Base-by-base conservation (phyloP, 2,797 vertebrate species). In the Anniella stebbinsi region DNA sequence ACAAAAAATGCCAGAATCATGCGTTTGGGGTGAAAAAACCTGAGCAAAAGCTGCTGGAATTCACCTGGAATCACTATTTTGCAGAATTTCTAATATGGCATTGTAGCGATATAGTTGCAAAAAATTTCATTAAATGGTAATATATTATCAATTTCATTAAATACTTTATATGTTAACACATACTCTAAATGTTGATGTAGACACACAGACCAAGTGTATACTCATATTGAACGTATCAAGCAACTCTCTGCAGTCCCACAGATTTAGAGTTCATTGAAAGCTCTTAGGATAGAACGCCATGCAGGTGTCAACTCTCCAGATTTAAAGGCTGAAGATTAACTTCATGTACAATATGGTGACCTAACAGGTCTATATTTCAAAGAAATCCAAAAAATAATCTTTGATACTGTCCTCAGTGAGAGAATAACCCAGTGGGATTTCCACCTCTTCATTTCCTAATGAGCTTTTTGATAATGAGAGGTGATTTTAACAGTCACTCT, bases 401-500 rank as follows among this genome's bases (percentile, higher is more conserved):
- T 93, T 95, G 93, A 94, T 96, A 96, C 75, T 12, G 95, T 95
- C 92, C 38, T 17, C 93, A 93, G 93, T 97, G 95, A 95, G 96
- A 97, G 96, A 97, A 96, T 93, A 96, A 97, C 96, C 97, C 97
- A 97, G 97, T 96, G 96, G 97, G 97, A 98, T 96, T 97, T 97
- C 97, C 95, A 98, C 96, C 96, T 97, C 96, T 97, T 97, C 96
- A 97, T 98, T 98, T 97, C 97, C 97, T 97, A 97, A 98, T 97
- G 97, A 98, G 97, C 95, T 97, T 98, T 97, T 97, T 96, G 96
- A 98, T 97, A 97, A 98, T 97, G 97, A 98, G 97, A 97, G 97
- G 96, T 97, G 96, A 97, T 97, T 97, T 97, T 97, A 97, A 95
- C 96, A 98, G 98, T 98, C 98, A 98, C 98, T 96, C 95, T 97